These are phyloP conservation scores for Calypte anna DNA, from an alignment of 2,113 vertebrate genomes.

Conservation along the genomic window DNA sequence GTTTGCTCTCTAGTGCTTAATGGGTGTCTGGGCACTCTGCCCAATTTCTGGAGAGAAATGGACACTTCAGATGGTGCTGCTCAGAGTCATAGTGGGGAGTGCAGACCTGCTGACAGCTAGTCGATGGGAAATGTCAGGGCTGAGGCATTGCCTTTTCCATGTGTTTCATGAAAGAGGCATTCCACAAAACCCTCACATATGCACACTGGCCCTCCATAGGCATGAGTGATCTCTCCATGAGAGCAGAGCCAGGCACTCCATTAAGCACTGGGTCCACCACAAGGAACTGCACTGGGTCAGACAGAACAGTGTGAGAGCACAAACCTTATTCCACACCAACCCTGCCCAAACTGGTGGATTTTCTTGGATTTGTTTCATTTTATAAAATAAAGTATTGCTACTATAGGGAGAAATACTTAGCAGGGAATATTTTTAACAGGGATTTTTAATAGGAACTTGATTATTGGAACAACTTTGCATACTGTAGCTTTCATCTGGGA, in stretches of 20 bases:
- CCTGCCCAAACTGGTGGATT: background rate
- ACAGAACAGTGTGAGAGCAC: background rate
- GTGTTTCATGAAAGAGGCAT: background rate
- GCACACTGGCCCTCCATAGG: fast-evolving
- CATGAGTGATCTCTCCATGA: background rate
- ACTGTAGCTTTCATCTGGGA: background rate
- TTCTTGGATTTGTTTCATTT: background rate
- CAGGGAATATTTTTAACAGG: no score
- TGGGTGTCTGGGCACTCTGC: background rate
- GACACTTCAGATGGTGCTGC: background rate
- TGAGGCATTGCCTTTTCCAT: background rate
- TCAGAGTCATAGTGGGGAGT: background rate
- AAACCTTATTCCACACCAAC: fast-evolving
- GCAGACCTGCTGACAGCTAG: background rate
- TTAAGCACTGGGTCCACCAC: background rate
- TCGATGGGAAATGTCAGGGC: background rate
- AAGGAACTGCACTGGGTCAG: background rate
- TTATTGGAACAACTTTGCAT: background rate
- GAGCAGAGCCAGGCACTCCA: background rate
- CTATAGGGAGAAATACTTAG: background rate
- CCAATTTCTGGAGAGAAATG: background rate
- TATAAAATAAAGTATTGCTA: background rate
- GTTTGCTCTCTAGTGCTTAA: background rate
- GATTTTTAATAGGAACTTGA: background rate
- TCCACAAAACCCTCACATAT: background rate